These are phyloP conservation scores for Lithosia quadra DNA, from an alignment of 2,888 invertebrate species.

Conservation along the genomic window DNA sequence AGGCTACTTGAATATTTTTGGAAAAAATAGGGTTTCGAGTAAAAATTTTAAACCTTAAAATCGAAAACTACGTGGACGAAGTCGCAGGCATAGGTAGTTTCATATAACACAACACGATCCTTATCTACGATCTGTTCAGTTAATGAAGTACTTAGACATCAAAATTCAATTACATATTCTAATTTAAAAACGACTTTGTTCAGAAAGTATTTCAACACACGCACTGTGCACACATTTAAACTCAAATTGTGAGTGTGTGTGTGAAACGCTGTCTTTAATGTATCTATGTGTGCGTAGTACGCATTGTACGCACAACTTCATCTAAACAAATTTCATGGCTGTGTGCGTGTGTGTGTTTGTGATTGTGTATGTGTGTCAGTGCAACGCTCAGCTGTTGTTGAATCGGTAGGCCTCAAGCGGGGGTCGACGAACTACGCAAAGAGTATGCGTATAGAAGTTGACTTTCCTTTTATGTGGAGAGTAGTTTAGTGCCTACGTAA, in stretches of 20 bases:
- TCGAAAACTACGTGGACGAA: too few relatives aligned
- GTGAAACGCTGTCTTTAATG: conserved; percentile 10
- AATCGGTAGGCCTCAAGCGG: conserved; percentile 71
- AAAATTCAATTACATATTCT: conserved; percentile 42
- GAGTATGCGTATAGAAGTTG: conserved; percentile 55
- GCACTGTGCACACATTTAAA: conserved; percentile 40
- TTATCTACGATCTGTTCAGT: conserved; percentile 22
- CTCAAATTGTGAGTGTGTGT: conserved; percentile 22
- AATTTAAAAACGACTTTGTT: conserved; percentile 43
- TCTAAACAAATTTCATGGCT: conserved; percentile 22
- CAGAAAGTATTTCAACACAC: conserved; percentile 33
- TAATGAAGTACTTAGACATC: conserved; percentile 22
- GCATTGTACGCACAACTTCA: conserved; percentile 21
- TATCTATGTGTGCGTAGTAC: conserved; percentile 25
- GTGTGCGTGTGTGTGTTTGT: conserved; percentile 19
- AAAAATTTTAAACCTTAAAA: too few relatives aligned
- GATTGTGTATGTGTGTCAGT: conserved; percentile 54
- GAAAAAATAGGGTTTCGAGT: too few relatives aligned
- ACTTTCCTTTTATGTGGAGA: not conserved
- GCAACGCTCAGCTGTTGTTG: conserved; percentile 76
- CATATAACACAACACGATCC: conserved; percentile 15
- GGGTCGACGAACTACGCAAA: conserved; percentile 73
- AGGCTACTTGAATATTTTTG: too few relatives aligned
- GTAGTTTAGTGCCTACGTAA: conserved; percentile 9
- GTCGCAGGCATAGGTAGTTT: too few relatives aligned